A percentile compares a stretch with the other conserved stretches of the same genome.
Evolutionary conservation across 2,888 invertebrate species (phyloP).

Genomic region (Agonopterix heracliana): DNA sequence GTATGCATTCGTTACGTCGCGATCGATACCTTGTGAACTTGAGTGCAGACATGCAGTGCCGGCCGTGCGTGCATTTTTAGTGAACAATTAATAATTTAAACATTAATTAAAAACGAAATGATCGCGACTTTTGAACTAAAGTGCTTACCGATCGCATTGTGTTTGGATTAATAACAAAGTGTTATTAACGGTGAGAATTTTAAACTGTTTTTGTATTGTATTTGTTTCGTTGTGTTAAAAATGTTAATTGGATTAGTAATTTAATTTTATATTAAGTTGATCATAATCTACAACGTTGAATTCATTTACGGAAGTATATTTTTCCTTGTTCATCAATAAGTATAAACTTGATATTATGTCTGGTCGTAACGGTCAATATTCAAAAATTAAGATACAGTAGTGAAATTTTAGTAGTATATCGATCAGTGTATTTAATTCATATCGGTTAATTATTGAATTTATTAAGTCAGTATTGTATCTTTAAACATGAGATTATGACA

Average conservation of each 20-base stretch:
- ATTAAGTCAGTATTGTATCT: not conserved
- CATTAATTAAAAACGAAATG: conserved; percentile 25
- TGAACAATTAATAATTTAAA: conserved; percentile 21
- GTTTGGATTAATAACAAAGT: conserved; percentile 31
- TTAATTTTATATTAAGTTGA: no score
- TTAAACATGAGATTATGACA: not conserved
- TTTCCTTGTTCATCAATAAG: no score
- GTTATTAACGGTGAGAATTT: conserved; percentile 9
- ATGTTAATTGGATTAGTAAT: no score
- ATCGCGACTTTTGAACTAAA: conserved; percentile 37
- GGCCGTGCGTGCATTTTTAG: conserved; percentile 27
- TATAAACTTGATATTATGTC: no score
- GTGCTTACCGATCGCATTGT: conserved; percentile 27
- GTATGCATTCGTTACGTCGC: conserved; percentile 44
- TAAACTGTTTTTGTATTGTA: not conserved
- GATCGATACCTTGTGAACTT: conserved; percentile 56
- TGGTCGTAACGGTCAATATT: no score
- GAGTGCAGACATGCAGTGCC: conserved; percentile 42
- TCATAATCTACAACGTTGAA: no score
- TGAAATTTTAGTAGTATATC: no score
- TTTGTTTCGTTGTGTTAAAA: not conserved
- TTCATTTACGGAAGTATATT: no score
- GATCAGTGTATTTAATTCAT: no score
- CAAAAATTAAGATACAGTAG: no score
- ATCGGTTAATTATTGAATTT: no score